These are phyloP conservation scores for Drosophila meridiana DNA, from an alignment of 2,888 invertebrate genomes.

Conservation along the genomic window DNA sequence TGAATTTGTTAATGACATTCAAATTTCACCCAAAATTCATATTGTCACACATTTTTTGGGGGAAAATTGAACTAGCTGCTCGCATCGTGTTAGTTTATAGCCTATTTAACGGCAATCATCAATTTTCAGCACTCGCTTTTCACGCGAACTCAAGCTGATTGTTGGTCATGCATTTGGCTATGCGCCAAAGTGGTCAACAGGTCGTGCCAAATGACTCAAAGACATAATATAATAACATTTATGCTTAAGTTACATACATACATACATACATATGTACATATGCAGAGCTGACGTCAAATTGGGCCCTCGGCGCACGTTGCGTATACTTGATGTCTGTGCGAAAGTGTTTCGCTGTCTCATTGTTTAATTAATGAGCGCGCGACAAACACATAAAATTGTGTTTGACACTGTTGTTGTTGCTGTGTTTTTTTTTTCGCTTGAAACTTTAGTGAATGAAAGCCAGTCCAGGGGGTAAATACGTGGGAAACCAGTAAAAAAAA, in stretches of 20 bases:
- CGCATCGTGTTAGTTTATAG: conserved; percentile 21
- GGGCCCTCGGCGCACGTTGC: conserved; percentile 19
- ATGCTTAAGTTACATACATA: background rate
- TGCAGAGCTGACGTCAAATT: conserved; percentile 41
- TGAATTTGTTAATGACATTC: conserved; percentile 24
- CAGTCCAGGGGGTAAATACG: conserved; percentile 23
- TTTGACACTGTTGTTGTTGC: conserved; percentile 8
- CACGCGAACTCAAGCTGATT: conserved; percentile 40
- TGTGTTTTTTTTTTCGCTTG: conserved; percentile 44
- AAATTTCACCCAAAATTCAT: conserved; percentile 29
- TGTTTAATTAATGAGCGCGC: conserved; percentile 56
- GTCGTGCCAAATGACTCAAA: conserved; percentile 53
- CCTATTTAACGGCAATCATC: conserved; percentile 22
- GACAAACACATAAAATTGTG: conserved; percentile 41
- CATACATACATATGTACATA: background rate
- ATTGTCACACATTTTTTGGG: conserved; percentile 46
- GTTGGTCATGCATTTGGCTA: conserved; percentile 50
- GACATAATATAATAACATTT: background rate
- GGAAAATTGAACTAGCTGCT: conserved; percentile 32
- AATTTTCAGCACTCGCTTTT: conserved; percentile 40
- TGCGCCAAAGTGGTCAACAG: conserved; percentile 61
- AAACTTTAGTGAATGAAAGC: conserved; percentile 64
- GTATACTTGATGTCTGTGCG: conserved; percentile 28
- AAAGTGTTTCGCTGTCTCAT: conserved; percentile 22
- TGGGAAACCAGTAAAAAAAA: background rate